phyloP scores from a whole-genome alignment of 2,888 invertebrate species.

The Hermaeophaga mercurialis region DNA sequence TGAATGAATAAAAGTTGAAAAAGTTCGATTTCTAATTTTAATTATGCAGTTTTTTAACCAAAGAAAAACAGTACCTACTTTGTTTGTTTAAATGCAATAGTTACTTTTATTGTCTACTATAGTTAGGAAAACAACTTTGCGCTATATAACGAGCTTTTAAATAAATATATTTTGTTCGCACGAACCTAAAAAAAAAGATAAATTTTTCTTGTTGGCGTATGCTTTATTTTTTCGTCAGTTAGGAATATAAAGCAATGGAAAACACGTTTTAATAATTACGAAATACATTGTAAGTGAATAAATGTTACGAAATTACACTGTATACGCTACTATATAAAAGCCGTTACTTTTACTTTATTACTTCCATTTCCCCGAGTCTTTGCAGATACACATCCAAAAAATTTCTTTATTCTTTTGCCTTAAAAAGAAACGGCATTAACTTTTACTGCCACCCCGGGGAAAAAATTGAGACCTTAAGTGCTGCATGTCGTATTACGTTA shows the following conservation, averaged over 20 bases:
- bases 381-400: constrained; percentile 13
- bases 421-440: constrained; percentile 21
- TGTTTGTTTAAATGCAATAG: too few relatives aligned
- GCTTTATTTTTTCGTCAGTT: constrained; percentile 1
- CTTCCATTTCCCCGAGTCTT: constrained; percentile 14
- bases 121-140: too few relatives aligned
- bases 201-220: background rate
- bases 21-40: too few relatives aligned
- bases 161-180: too few relatives aligned
- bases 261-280: constrained; percentile 17
- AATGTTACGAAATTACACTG: constrained; percentile 15
- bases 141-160: too few relatives aligned
- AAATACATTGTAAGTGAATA: constrained; percentile 19
- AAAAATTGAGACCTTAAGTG: constrained; percentile 14
- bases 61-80: too few relatives aligned
- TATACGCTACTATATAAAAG: constrained; percentile 19
- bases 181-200: background rate
- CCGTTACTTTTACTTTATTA: constrained; percentile 26
- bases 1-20: too few relatives aligned
- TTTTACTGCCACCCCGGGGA: constrained; percentile 10
- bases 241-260: constrained; percentile 2
- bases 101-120: too few relatives aligned
- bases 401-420: constrained; percentile 20
- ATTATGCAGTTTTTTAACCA: too few relatives aligned
- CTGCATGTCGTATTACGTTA: constrained; percentile 1